A percentile compares a stretch with the other conserved stretches of the same genome.
phyloP scores from a whole-genome alignment of 2,888 invertebrate genomes.

The Notodonta dromedarius region DNA sequence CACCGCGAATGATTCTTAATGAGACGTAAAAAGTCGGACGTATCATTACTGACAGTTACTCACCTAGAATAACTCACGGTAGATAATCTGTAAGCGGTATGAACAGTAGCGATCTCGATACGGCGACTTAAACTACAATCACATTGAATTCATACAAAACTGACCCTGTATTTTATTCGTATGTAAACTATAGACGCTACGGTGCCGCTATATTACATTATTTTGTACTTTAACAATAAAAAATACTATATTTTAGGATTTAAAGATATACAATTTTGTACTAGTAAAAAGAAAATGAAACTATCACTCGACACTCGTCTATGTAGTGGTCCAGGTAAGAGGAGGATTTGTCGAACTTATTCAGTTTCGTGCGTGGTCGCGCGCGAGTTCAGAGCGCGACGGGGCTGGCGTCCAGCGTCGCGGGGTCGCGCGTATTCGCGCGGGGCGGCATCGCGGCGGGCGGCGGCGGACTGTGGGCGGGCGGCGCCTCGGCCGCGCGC shows the following conservation, averaged over 20 bases:
- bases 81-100: conserved; percentile 72
- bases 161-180: conserved; percentile 82
- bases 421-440: conserved; percentile 49
- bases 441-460: conserved; percentile 61
- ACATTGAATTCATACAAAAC: conserved; percentile 84
- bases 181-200: conserved; percentile 77
- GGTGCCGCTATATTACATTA: conserved; percentile 76
- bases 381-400: conserved; percentile 64
- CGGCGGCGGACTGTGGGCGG: conserved; percentile 65
- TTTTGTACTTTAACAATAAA: conserved; percentile 81
- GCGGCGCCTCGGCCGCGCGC: conserved; percentile 83
- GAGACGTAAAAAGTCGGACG: conserved; percentile 35
- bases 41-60: conserved; percentile 56
- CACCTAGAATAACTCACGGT: conserved; percentile 73
- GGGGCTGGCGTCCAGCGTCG: conserved; percentile 46
- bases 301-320: conserved; percentile 69
- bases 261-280: conserved; percentile 80
- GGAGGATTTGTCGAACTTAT: conserved; percentile 84
- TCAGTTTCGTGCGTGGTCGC: conserved; percentile 77
- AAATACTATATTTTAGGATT: conserved; percentile 66
- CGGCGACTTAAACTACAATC: conserved; percentile 82
- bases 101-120: conserved; percentile 72
- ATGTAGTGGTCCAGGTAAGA: conserved; percentile 84
- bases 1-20: conserved; percentile 36
- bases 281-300: conserved; percentile 64